A percentile compares a stretch with the other conserved stretches of the same genome.
Evolutionary conservation across 2,113 vertebrate genomes (phyloP).

Genomic region (Garra rufa): DNA sequence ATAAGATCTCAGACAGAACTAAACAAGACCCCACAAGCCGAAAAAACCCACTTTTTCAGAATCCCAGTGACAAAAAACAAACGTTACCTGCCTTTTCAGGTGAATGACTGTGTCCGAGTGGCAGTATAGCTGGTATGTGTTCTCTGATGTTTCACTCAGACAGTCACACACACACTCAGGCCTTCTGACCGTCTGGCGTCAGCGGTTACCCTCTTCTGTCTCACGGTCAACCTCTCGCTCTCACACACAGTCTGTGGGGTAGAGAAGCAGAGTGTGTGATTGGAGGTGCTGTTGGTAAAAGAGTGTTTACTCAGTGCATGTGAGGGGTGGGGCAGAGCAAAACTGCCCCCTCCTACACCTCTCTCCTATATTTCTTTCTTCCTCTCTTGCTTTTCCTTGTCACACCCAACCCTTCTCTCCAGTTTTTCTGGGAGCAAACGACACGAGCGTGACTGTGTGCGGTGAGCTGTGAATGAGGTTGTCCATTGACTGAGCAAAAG

Average conservation of each 20-base stretch:
- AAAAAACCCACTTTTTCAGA: background rate
- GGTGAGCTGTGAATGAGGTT: background rate
- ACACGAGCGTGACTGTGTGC: conserved; percentile 45
- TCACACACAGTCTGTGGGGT: conserved; percentile 27
- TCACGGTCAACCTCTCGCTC: background rate
- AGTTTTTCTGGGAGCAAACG: conserved; percentile 16
- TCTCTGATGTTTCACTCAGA: conserved; percentile 35
- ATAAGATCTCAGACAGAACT: background rate
- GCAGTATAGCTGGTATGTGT: conserved; percentile 15
- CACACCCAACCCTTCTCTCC: conserved; percentile 22
- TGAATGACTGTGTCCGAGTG: conserved; percentile 44
- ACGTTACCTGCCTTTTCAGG: conserved; percentile 53
- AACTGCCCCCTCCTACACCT: conserved; percentile 51
- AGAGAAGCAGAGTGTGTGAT: conserved; percentile 36
- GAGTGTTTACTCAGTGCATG: conserved; percentile 58
- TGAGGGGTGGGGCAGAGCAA: conserved; percentile 48
- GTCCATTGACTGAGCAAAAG: conserved; percentile 30
- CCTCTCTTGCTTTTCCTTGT: conserved; percentile 20
- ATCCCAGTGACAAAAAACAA: background rate
- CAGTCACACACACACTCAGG: conserved; percentile 18
- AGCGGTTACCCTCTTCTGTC: conserved; percentile 3
- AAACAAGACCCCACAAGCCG: background rate
- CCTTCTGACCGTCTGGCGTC: conserved; percentile 19
- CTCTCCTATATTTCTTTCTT: background rate
- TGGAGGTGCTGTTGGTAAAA: conserved; percentile 46